A percentile compares a stretch with the other conserved stretches of the same genome.
phyloP scores from a whole-genome alignment of 37 sponge, comb jelly and placozoan species.

The Hormiphora californensis region DNA sequence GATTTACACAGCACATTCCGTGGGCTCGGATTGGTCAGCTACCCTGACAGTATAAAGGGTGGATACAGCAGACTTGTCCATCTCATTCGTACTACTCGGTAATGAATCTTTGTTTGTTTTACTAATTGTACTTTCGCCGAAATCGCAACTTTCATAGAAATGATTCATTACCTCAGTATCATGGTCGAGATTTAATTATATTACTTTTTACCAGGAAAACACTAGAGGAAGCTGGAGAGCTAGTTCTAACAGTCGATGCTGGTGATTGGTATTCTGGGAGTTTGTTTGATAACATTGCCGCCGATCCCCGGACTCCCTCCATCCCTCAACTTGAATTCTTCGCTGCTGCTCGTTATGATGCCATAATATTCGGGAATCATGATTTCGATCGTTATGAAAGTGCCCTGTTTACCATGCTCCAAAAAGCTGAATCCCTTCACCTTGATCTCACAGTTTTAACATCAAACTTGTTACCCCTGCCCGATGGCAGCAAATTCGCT shows the following conservation, averaged over 20 bases:
- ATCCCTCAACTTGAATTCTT: conserved; percentile 42
- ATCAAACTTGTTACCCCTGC: background rate
- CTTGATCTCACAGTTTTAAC: background rate
- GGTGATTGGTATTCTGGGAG: conserved; percentile 51
- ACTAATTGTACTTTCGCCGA: background rate
- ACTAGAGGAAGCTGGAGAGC: background rate
- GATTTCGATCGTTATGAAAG: conserved; percentile 14
- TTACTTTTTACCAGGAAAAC: background rate
- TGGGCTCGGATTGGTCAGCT: background rate
- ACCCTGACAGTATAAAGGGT: background rate
- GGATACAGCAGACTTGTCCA: background rate
- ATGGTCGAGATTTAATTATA: background rate
- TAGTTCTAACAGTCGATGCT: conserved; percentile 40
- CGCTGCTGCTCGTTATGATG: conserved; percentile 24
- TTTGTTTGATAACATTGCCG: background rate
- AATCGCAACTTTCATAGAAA: background rate
- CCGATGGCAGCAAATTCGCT: background rate
- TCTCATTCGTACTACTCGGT: background rate
- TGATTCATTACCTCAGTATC: background rate
- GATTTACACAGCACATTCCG: conserved; percentile 18
- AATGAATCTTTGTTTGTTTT: background rate
- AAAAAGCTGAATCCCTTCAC: background rate
- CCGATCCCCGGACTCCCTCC: background rate
- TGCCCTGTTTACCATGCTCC: background rate
- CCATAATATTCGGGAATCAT: conserved; percentile 45